Conservation (phyloP, 2,888 invertebrate species). For the Cetonia aurata region DNA sequence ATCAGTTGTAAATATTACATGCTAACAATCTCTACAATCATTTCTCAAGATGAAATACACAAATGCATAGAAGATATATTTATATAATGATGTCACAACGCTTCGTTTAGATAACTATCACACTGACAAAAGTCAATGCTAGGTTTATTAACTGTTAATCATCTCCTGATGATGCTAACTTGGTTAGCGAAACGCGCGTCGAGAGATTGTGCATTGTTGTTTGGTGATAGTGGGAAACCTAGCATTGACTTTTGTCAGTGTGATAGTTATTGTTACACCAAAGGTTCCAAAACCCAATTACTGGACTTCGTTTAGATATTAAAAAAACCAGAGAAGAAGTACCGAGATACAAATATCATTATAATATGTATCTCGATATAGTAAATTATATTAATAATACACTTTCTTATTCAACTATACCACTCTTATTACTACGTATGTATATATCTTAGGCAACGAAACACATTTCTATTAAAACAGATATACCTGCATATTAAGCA, state of each 20-base stretch:
- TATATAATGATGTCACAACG: conserved; percentile 13
- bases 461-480: background rate
- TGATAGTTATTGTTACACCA: too few relatives aligned
- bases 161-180: too few relatives aligned
- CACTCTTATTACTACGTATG: background rate
- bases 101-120: background rate
- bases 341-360: background rate
- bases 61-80: background rate
- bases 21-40: background rate
- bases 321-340: conserved; percentile 1
- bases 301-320: background rate
- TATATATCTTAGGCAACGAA: conserved; percentile 2
- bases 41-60: background rate
- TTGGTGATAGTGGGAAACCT: too few relatives aligned
- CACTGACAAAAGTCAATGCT: too few relatives aligned
- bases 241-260: too few relatives aligned
- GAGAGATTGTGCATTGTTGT: too few relatives aligned
- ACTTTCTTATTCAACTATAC: conserved; percentile 12
- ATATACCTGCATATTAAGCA: background rate
- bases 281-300: too few relatives aligned
- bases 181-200: too few relatives aligned
- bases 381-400: conserved; percentile 3
- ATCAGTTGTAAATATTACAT: too few relatives aligned
- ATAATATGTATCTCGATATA: conserved; percentile 5
- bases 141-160: too few relatives aligned